phyloP scores from a whole-genome alignment of 1,140 invertebrate species.

The Pararge aegeria region DNA sequence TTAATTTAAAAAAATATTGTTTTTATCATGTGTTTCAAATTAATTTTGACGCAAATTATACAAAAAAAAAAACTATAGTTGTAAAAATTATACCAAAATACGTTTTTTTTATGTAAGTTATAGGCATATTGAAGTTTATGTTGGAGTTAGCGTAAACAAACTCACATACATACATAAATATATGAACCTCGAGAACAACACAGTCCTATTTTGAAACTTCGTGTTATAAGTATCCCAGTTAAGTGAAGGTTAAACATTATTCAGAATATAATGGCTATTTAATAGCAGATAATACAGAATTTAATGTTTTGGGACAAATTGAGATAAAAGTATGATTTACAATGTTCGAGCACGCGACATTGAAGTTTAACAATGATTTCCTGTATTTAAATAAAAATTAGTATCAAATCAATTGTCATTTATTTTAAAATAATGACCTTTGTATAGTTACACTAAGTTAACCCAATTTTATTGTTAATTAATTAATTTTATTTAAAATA shows the following conservation, averaged over 20 bases:
- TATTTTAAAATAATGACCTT: neutral
- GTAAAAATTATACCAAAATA: too few relatives aligned
- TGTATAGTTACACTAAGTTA: neutral
- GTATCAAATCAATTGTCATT: neutral
- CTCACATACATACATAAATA: too few relatives aligned
- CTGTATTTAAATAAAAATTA: neutral
- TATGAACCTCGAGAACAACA: too few relatives aligned
- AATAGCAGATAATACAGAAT: neutral
- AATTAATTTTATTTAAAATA: too few relatives aligned
- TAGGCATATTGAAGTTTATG: too few relatives aligned
- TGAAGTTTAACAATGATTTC: neutral
- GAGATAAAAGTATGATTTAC: neutral
- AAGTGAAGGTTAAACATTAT: neutral
- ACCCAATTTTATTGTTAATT: neutral
- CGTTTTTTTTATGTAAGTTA: too few relatives aligned
- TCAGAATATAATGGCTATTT: neutral
- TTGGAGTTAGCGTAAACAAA: too few relatives aligned
- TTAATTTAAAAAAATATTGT: too few relatives aligned
- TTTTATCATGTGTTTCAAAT: too few relatives aligned
- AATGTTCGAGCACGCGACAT: neutral
- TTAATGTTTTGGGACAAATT: neutral
- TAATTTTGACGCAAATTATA: too few relatives aligned
- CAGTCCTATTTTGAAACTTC: too few relatives aligned
- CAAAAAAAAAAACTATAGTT: too few relatives aligned
- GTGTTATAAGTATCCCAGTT: neutral